Conservation (phyloP, 2,888 invertebrate genomes). For the Nephrocerus scutellatus region DNA sequence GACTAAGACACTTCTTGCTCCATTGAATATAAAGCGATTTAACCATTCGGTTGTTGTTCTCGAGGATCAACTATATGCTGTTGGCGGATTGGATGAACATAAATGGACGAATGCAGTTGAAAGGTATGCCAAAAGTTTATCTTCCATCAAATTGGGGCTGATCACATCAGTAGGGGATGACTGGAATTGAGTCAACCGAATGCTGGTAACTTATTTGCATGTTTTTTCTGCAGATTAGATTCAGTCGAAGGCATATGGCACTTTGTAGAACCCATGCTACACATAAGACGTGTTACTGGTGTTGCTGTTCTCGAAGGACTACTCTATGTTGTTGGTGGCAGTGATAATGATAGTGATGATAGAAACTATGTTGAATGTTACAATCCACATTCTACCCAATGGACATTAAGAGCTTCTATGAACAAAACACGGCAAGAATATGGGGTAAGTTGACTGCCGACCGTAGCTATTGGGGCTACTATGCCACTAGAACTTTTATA, state of each 20-base stretch:
- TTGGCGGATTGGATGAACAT: conserved; percentile 84
- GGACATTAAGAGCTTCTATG: conserved; percentile 85
- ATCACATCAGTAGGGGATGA: no score
- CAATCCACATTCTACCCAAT: conserved; percentile 63
- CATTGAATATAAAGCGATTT: conserved; percentile 86
- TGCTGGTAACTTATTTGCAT: not conserved
- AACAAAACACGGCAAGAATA: conserved; percentile 79
- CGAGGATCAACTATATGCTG: conserved; percentile 78
- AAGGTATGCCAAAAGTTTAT: conserved; percentile 43
- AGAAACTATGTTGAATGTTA: conserved; percentile 85
- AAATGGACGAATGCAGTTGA: conserved; percentile 91
- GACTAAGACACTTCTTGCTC: conserved; percentile 71
- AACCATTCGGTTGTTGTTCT: conserved; percentile 73
- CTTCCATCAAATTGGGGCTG: not conserved
- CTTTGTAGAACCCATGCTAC: conserved; percentile 82
- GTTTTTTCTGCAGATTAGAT: conserved; percentile 63
- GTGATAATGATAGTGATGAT: conserved; percentile 86
- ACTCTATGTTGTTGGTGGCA: conserved; percentile 85
- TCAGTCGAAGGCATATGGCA: conserved; percentile 82
- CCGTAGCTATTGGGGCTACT: no score
- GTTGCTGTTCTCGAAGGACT: conserved; percentile 78
- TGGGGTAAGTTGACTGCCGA: conserved; percentile 64
- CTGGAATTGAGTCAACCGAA: not conserved
- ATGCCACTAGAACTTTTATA: no score
- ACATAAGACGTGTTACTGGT: conserved; percentile 78